These are phyloP conservation scores for Trichomalopsis sarcophagae DNA, from an alignment of 1,140 invertebrate genomes.

Conservation along the genomic window DNA sequence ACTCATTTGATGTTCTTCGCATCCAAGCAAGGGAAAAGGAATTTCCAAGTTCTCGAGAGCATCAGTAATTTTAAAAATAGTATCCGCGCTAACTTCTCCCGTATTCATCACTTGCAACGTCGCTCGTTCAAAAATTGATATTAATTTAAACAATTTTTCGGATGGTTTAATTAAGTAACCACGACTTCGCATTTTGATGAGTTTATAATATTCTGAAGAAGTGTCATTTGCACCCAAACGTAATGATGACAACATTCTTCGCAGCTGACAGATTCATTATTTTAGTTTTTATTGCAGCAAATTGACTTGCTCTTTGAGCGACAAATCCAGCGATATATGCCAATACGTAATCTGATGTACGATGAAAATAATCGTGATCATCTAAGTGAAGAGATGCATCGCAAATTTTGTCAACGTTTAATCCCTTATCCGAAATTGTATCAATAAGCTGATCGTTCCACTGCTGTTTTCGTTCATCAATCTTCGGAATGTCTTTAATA, in stretches of 20 bases:
- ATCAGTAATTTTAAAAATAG: neutral
- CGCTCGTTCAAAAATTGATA: neutral
- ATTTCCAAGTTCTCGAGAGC: neutral
- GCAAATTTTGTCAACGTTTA: no score
- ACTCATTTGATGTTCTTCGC: neutral
- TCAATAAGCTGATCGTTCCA: neutral
- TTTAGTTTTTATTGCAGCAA: neutral
- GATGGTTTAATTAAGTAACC: constrained; percentile 23
- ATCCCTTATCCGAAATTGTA: neutral
- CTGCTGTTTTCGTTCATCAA: neutral
- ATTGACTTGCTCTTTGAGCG: neutral
- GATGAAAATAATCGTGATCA: neutral
- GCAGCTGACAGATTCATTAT: neutral
- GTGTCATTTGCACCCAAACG: neutral
- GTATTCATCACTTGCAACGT: neutral
- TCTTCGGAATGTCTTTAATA: neutral
- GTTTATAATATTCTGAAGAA: neutral
- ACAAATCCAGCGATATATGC: constrained; percentile 38
- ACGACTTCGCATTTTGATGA: neutral
- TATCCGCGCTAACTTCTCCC: neutral
- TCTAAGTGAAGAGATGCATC: neutral
- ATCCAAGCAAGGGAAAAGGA: neutral
- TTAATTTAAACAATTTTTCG: neutral
- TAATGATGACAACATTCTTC: neutral
- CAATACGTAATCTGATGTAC: constrained; percentile 22